Base-by-base conservation (phyloP, 2,888 invertebrate species). In the Microctonus aethiopoides region DNA sequence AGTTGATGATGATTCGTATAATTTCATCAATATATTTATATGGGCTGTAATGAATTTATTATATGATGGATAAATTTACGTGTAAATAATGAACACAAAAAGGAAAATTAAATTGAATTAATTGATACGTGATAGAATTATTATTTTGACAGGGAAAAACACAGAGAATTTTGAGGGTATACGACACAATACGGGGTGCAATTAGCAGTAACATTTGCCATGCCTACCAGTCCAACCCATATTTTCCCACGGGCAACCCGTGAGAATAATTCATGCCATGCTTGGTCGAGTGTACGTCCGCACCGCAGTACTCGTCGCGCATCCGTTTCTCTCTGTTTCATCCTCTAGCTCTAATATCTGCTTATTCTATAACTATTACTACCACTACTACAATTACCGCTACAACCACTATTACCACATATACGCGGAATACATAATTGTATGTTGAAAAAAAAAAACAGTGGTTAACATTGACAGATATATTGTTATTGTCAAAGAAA, bases 211-310 rank as follows among this genome's bases (percentile, higher is more conserved):
- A 80, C 80, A 83, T 82, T 83, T 80, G 81, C 81, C 82, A 83
- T 83, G 83, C 79, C 82, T 80, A 82, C 80, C 80, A 83, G 82
- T 79, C 82, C 79, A 80, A 81, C 79, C 79, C 79, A 82, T 81
- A 81, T 84, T 85, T 85, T 85, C 85, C 85, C 85, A 85, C 85
- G 85, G 81, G 80, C 83, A 80, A 82, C 84, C n/a, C 85, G 85
- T 85, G 85, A 85, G 85, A 85, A 85, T 85, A 84, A 85, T 84
- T 84, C 84, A 84, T 84, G 78, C 79, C 78, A 80, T 78, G 80
- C 74, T 76, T 72, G 75, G 76, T 64, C 76, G 72, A 75, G 76
- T 76, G 74, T 74, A 73, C 74, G 74, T 75, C 68, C 68, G 72
- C 71, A 56, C 39, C 61, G 61, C 70, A 69, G 71, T 72, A 62